These are phyloP conservation scores for Hippasteria phrygiana DNA, from an alignment of 53 echinoderm and acorn worm genomes.

Conservation along the genomic window DNA sequence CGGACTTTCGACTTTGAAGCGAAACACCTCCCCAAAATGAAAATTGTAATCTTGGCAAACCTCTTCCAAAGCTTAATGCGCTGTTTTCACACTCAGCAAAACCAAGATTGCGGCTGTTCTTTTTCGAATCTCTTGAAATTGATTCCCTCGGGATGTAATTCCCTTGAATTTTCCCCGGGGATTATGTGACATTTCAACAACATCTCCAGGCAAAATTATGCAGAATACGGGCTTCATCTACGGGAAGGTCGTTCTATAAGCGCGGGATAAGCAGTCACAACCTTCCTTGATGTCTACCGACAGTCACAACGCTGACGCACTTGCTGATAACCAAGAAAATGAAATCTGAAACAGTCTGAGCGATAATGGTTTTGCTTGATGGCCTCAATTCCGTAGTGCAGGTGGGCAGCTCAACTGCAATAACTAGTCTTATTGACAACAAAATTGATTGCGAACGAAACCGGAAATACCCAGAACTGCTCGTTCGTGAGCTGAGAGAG, in stretches of 20 bases:
- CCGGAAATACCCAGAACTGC: neutral
- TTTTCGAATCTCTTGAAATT: neutral
- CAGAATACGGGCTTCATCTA: neutral
- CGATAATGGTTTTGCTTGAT: neutral
- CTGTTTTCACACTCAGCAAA: neutral
- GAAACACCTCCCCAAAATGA: neutral
- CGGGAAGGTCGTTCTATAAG: neutral
- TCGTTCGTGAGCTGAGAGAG: neutral
- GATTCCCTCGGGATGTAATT: neutral
- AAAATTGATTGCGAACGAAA: neutral
- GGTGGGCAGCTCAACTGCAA: neutral
- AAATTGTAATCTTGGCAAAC: slow-evolving; percentile 1
- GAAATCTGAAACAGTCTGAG: neutral
- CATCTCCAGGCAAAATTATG: neutral
- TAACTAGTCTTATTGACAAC: neutral
- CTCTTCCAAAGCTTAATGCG: neutral
- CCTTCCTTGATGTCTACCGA: neutral
- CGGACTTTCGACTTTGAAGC: neutral
- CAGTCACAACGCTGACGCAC: neutral
- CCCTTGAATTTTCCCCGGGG: neutral
- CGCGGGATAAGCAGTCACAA: neutral
- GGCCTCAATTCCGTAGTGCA: neutral
- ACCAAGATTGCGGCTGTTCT: neutral
- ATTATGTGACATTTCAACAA: neutral
- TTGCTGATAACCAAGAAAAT: neutral